Conservation (phyloP, 2,888 invertebrate genomes). For the Tiliacea citrago region DNA sequence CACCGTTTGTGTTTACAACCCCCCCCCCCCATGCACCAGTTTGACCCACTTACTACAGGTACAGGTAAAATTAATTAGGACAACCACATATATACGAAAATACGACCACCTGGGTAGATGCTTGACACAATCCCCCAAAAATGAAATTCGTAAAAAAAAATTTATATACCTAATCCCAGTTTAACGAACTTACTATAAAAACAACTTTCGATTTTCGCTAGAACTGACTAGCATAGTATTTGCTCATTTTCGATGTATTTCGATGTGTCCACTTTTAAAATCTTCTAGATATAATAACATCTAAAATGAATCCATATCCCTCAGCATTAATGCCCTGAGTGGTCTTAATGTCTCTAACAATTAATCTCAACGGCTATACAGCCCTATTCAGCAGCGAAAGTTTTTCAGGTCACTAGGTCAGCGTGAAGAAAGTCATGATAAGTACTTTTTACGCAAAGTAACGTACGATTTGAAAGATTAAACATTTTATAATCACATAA, state of each 20-base stretch:
- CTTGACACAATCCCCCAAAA: background rate
- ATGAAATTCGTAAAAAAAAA: background rate
- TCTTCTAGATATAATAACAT: background rate
- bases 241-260: background rate
- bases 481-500: conserved; percentile 30
- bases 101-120: background rate
- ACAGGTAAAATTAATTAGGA: background rate
- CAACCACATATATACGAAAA: background rate
- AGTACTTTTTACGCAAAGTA: background rate
- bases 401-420: conserved; percentile 28
- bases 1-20: background rate
- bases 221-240: background rate
- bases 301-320: background rate
- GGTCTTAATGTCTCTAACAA: background rate
- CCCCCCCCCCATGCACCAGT: background rate
- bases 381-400: background rate
- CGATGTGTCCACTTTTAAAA: background rate
- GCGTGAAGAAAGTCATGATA: conserved; percentile 26
- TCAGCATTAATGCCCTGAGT: background rate
- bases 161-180: background rate
- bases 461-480: conserved; percentile 27
- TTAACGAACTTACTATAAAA: conserved; percentile 17
- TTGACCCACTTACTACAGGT: background rate
- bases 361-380: background rate
- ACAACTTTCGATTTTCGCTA: conserved; percentile 28